Percentiles rank a stretch among this genome's conserved stretches.
Conservation (phyloP, 2,113 vertebrate species). For the Cryptotis parvus region DNA sequence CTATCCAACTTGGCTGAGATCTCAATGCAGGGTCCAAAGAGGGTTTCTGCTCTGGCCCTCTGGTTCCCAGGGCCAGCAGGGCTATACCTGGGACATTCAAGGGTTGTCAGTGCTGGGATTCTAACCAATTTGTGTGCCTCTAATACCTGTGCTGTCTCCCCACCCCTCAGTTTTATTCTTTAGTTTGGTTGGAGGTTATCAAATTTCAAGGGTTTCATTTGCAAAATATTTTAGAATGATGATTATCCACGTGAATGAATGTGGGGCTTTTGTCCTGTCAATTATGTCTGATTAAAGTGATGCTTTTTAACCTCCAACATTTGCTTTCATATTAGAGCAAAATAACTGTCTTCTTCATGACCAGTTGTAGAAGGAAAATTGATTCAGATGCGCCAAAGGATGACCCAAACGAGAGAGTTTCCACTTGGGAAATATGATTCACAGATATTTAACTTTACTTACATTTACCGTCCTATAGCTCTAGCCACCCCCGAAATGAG, state of each 20-base stretch:
- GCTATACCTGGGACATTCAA: no score
- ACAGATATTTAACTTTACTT: conserved; percentile 40
- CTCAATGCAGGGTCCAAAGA: no score
- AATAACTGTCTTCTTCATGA: conserved; percentile 1
- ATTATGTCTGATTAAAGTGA: neutral
- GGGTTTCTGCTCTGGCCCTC: no score
- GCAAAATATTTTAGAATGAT: conserved; percentile 11
- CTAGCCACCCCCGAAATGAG: neutral
- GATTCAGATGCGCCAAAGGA: neutral
- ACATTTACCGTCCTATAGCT: neutral
- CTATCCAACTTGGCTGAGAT: no score
- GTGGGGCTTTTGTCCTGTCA: neutral
- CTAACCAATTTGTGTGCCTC: no score
- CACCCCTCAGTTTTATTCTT: neutral
- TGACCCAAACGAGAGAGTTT: conserved; percentile 37
- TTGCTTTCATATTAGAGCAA: conserved; percentile 7
- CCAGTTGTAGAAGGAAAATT: neutral
- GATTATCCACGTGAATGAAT: neutral
- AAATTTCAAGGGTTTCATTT: conserved; percentile 30
- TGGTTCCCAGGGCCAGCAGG: no score
- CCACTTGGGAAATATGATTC: conserved; percentile 47
- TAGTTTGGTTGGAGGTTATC: conserved; percentile 16
- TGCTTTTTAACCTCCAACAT: neutral
- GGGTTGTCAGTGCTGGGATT: no score
- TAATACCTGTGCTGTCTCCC: no score